phyloP scores from a whole-genome alignment of 2,888 invertebrate species.

The Octonoba sinensis region DNA sequence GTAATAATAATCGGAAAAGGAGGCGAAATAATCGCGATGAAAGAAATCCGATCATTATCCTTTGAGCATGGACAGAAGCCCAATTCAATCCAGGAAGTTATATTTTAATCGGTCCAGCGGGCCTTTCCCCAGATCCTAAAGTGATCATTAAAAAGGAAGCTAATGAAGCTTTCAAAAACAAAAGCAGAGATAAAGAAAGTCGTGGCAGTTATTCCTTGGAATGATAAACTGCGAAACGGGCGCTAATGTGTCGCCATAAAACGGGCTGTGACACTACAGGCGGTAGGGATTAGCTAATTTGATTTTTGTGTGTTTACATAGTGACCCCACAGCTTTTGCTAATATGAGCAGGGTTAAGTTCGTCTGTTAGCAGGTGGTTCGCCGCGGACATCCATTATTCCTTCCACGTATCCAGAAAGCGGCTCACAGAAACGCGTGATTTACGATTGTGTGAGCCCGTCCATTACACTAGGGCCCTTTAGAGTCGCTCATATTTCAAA shows the following conservation, averaged over 20 bases:
- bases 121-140: no score
- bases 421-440: slow-evolving; percentile 53
- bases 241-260: slow-evolving; percentile 59
- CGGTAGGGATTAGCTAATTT: slow-evolving; percentile 64
- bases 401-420: slow-evolving; percentile 57
- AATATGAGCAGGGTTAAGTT: slow-evolving; percentile 52
- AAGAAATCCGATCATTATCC: no score
- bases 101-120: no score
- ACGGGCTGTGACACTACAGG: slow-evolving; percentile 58
- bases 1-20: no score
- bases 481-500: slow-evolving; percentile 61
- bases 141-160: slow-evolving; percentile 45
- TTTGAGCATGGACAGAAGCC: no score
- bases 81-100: no score
- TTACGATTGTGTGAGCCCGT: slow-evolving; percentile 57
- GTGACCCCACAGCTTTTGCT: slow-evolving; percentile 51
- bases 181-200: slow-evolving; percentile 18
- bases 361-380: slow-evolving; percentile 61
- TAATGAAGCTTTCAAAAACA: slow-evolving; percentile 49
- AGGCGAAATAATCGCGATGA: no score
- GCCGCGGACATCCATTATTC: slow-evolving; percentile 61
- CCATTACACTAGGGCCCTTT: slow-evolving; percentile 55
- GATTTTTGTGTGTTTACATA: slow-evolving; percentile 63
- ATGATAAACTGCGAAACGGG: slow-evolving; percentile 58
- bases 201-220: slow-evolving; percentile 2